Base-by-base conservation (phyloP, 2,888 invertebrate genomes). In the Agrotis exclamationis region DNA sequence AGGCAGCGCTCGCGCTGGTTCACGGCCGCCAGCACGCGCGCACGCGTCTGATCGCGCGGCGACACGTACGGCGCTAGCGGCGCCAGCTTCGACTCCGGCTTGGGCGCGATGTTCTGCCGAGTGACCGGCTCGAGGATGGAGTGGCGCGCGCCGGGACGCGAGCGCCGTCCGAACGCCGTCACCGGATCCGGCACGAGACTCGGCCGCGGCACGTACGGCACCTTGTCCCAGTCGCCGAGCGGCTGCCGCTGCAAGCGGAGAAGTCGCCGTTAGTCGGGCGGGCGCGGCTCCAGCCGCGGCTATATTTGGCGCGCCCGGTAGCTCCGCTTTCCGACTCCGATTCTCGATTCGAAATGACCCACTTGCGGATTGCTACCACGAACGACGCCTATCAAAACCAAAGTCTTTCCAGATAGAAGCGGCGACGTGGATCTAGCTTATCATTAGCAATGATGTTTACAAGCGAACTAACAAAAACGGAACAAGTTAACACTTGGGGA, bases 201-300 rank as follows among this genome's bases (percentile, higher is more conserved):
- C 88, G 98, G 98, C 86, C 98, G 97, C 86, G 98, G 98, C 89
- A 98, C 98, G 95, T 97, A 98, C 89, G 98, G 98, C 94, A 98
- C 98, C 97, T 98, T 98, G 96, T 98, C 98, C 98, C 98, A 98
- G 90, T 98, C 98, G 90, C 98, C 97, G 94, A 97, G 96, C 88
- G 96, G 95, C 93, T 97, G 97, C 98, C 97, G 97, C 98, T 98
- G 97, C 96, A 97, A 97, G 96, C 94, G 94, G 92, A 96, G 91
- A 96, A 96, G 90, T 95, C 94, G 93, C 94, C 95, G 94, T 96
- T 96, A 96, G 93, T 94, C 93, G 94, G 91, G 90, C 94, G 93
- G 87, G 90, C 92, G 93, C 91, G 91, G 87, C 93, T 94, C 96
- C 96, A 96, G 96, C 92, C 95, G 94, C 93, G 96, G 93, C 96